phyloP scores from a whole-genome alignment of 2,797 vertebrate species.

The Anas bahamensis region DNA sequence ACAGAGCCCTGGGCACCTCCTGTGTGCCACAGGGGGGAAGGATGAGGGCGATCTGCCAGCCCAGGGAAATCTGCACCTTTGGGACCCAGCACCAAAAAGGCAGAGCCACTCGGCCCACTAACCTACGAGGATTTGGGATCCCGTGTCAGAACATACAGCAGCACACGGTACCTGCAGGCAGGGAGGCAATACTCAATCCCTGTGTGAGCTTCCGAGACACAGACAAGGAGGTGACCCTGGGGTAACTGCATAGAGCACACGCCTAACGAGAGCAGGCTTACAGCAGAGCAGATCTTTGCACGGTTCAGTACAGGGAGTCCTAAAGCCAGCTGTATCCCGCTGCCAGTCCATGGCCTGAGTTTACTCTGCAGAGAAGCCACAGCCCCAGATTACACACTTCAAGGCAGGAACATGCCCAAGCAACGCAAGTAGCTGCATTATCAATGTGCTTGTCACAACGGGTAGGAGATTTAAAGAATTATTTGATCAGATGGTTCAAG shows the following conservation, averaged over 20 bases:
- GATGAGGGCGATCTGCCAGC: not conserved
- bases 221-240: not conserved
- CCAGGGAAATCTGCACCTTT: not conserved
- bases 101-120: not conserved
- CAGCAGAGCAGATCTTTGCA: not conserved
- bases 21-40: not conserved
- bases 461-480: not conserved
- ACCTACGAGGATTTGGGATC: not conserved
- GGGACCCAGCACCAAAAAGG: not conserved
- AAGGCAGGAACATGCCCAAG: not conserved
- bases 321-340: conserved; percentile 34
- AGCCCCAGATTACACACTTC: not conserved
- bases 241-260: not conserved
- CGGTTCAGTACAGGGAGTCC: not conserved
- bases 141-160: not conserved
- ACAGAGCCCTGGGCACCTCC: not conserved
- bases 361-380: not conserved
- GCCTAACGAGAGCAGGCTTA: not conserved
- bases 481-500: not conserved
- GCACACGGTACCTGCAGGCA: not conserved
- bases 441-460: not conserved
- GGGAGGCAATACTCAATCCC: not conserved
- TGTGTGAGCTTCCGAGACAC: not conserved
- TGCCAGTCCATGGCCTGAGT: conserved; percentile 9
- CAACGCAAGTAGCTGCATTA: not conserved